Conservation (phyloP, 2,888 invertebrate genomes). For the Apodemia hepburni region DNA sequence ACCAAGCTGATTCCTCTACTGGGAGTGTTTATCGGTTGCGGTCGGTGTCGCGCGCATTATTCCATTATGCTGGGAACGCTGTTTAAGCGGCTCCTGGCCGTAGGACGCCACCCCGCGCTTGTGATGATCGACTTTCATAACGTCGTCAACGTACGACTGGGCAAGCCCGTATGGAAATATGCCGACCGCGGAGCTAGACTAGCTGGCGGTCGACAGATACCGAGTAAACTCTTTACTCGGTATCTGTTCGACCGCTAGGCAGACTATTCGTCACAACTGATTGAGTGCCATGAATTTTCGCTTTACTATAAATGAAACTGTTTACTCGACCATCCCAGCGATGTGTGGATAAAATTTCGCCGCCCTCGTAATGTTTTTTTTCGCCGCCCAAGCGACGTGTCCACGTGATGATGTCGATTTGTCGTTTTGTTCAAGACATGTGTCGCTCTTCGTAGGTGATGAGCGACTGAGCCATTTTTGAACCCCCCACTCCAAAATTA, state of each 20-base stretch:
- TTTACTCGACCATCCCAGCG: not conserved
- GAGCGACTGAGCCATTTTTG: no score
- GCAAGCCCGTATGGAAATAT: slow-evolving; percentile 14
- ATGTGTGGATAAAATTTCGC: no score
- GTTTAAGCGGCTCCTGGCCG: slow-evolving; percentile 1
- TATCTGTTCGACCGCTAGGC: not conserved
- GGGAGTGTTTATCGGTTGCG: slow-evolving; percentile 13
- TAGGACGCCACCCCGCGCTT: not conserved
- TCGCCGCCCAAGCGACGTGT: no score
- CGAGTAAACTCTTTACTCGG: not conserved
- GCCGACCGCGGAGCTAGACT: not conserved
- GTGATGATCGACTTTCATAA: no score
- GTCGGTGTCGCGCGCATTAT: slow-evolving; percentile 15
- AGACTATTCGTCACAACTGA: not conserved
- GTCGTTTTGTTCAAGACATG: no score
- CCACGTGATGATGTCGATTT: no score
- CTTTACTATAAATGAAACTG: slow-evolving; percentile 15
- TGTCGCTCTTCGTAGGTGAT: no score
- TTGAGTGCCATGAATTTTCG: slow-evolving; percentile 1
- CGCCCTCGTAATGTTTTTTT: no score
- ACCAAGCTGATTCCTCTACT: slow-evolving; percentile 13
- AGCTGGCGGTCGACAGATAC: no score
- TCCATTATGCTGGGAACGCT: slow-evolving; percentile 13
- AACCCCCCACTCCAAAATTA: no score
- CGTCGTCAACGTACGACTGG: slow-evolving; percentile 10